Evolutionary conservation across 2,113 vertebrate genomes (phyloP).

Genomic region (Ictalurus furcatus): DNA sequence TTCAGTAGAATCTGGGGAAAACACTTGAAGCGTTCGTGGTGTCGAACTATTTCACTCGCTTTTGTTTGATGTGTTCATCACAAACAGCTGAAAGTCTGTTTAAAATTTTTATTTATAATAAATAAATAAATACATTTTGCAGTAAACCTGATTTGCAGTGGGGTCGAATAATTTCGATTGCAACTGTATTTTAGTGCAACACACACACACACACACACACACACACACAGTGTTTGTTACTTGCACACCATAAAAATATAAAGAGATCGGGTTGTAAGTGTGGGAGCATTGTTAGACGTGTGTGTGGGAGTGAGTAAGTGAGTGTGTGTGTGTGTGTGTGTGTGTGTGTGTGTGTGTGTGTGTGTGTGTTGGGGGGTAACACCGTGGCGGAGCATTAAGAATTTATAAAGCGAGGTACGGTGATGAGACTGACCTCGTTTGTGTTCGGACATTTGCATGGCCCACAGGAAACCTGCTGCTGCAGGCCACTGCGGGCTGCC

Average conservation of each 20-base stretch:
- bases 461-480: conserved; percentile 62
- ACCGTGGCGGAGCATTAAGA: conserved; percentile 70
- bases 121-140: too few relatives aligned
- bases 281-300: not conserved
- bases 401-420: conserved; percentile 72
- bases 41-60: too few relatives aligned
- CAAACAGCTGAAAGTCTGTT: too few relatives aligned
- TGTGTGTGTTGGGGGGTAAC: conserved; percentile 41
- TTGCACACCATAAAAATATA: not conserved
- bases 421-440: conserved; percentile 73
- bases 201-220: not conserved
- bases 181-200: not conserved
- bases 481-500: conserved; percentile 65
- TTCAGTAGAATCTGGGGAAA: too few relatives aligned
- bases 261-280: not conserved
- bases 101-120: too few relatives aligned
- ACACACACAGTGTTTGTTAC: not conserved
- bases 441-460: conserved; percentile 70
- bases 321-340: not conserved
- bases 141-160: too few relatives aligned
- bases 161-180: too few relatives aligned
- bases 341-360: conserved; percentile 25
- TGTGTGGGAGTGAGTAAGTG: not conserved
- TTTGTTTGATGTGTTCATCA: too few relatives aligned
- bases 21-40: too few relatives aligned